Evolutionary conservation across 2,113 vertebrate species (phyloP), one percentile per base, ranked within the genome.

Genomic region (Regulus satrapa): DNA sequence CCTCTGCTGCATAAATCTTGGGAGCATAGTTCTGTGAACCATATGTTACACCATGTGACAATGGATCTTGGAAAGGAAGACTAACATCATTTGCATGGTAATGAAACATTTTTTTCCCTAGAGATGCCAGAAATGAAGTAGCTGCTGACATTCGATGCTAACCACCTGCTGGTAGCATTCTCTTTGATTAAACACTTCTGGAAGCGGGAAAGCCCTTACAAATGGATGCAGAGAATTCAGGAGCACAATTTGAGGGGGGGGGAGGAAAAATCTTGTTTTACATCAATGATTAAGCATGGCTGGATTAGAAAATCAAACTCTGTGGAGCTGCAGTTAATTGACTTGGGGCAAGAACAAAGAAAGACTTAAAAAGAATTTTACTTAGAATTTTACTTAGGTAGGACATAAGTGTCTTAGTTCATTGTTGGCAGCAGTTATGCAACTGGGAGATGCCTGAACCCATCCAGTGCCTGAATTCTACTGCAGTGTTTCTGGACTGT

Each of bases 51-150:
- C 34, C 1, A 10, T 68, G 74, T 84, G 84, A 93, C 74, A 91
- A 24, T 28, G 66, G 56, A 59, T 71, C 72, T 94, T 88, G 54
- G 59, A 85, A 92, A 81, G 67, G 63, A 82, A 86, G 43, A 40
- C 41, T 83, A 89, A 69, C 80, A 63, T 92, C 25, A 82, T 95
- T 94, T 94, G 92, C 84, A 91, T 88, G 74, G 71, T 91, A 95
- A 97, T 93, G 67, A 94, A 86, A 73, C 25, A 45, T 90, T 85
- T 89, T 79, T 90, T 77, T 8, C 78, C 79, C 55, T 63, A n/a
- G 75, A 87, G 56, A 68, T 78, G 46, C 83, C 83, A 95, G 73
- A 85, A 95, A 77, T 0, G 2, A 94, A 90, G 76, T 51, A 81
- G 81, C 43, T 93, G 75, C 69, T 95, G 82, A 88, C 88, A 94